phyloP scores from a whole-genome alignment of 2,113 vertebrate species.

The Collichthys lucidus region DNA sequence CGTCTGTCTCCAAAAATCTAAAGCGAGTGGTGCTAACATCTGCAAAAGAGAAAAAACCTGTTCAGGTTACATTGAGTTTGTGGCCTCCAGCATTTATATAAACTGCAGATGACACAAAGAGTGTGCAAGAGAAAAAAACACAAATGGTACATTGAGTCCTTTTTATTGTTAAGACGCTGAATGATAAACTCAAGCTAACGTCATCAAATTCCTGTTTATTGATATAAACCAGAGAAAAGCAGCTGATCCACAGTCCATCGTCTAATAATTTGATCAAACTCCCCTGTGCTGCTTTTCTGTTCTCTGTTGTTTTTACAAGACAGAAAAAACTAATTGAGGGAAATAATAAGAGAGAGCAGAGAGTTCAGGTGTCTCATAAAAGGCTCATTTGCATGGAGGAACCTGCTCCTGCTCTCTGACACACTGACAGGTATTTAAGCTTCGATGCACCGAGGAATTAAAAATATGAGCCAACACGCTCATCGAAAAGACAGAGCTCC shows the following conservation, averaged over 20 bases:
- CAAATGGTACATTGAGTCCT: neutral
- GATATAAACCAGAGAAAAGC: neutral
- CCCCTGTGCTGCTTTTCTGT: neutral
- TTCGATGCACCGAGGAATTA: neutral
- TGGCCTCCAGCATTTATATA: constrained; percentile 4
- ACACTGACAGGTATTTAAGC: neutral
- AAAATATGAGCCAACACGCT: neutral
- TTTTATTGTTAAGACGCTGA: neutral
- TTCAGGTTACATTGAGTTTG: neutral
- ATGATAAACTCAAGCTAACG: neutral
- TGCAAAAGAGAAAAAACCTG: neutral
- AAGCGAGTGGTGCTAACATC: neutral
- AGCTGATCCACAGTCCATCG: neutral
- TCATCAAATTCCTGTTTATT: no score
- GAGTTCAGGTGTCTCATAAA: constrained; percentile 7
- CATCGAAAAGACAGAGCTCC: constrained; percentile 11
- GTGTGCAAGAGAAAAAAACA: neutral
- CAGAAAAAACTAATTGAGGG: neutral
- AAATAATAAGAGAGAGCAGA: neutral
- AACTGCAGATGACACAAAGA: no score
- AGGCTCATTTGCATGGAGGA: constrained; percentile 14
- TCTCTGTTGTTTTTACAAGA: neutral
- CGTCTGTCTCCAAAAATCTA: neutral
- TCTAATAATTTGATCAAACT: neutral
- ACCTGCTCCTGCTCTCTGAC: neutral